Base-by-base conservation (phyloP, 2,797 vertebrate genomes). In the Coranthus polyacanthus region DNA sequence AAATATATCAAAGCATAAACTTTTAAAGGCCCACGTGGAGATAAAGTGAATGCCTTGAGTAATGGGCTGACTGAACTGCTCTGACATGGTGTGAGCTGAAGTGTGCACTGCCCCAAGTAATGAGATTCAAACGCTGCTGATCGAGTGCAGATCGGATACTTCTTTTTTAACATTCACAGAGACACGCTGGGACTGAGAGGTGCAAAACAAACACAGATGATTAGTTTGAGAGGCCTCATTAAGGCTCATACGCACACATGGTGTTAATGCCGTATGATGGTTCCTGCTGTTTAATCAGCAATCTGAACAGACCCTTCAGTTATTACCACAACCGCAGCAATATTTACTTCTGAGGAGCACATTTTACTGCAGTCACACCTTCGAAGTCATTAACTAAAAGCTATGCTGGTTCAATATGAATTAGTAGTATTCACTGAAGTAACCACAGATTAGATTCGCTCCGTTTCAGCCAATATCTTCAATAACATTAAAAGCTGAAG, bases 401-500 rank as follows among this genome's bases (percentile, higher is more conserved):
- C n/a, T 18, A 38, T 36, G 22, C 29, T 45, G 20, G 24, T 58
- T 51, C 26, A 24, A 21, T 6, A 45, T 75, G 47, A 57, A 75
- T 57, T 59, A 37, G 21, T 50, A 46, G 34, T 65, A 58, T 22
- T 36, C 39, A n/a, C n/a, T n/a, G n/a, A n/a, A n/a, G n/a, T n/a
- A n/a, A n/a, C n/a, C n/a, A n/a, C n/a, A n/a, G n/a, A n/a, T n/a
- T n/a, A 52, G 62, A 51, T 36, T 75, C 17, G 32, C 20, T 55
- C 47, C 9, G 13, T 12, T 39, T 50, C 52, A 34, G 47, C 55
- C 64, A 62, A 68, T 41, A 71, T 51, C 41, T 51, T 82, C 32
- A 84, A 74, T 78, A 64, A 72, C 12, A 53, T 62, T 83, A 81
- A 87, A 82, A 82, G 73, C 52, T 38, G 12, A 66, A 56, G 13